Percentiles rank a stretch among this genome's conserved stretches.
Evolutionary conservation across 2,113 vertebrate genomes (phyloP).

Genomic region (Ovis canadensis): DNA sequence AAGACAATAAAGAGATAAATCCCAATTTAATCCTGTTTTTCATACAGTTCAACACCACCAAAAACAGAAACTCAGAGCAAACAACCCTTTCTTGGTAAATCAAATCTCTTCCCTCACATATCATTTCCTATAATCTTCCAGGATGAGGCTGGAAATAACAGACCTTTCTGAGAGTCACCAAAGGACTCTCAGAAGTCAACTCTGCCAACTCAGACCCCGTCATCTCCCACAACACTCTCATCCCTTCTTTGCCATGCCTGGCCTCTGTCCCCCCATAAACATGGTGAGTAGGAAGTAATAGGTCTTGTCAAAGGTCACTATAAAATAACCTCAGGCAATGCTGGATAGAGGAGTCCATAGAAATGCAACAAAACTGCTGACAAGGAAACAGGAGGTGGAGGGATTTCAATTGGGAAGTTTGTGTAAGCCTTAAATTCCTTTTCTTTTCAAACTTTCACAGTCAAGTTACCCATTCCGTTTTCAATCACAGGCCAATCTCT

Average conservation of each 20-base stretch:
- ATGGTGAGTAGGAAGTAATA: constrained; percentile 71
- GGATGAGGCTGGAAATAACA: background rate
- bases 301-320: constrained; percentile 76
- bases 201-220: constrained; percentile 28
- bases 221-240: constrained; percentile 23
- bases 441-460: constrained; percentile 53
- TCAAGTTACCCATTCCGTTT: background rate
- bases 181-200: background rate
- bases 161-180: background rate
- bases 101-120: background rate
- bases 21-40: background rate
- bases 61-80: background rate
- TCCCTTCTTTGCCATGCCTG: constrained; percentile 29
- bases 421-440: constrained; percentile 69
- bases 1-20: background rate
- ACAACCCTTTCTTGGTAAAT: background rate
- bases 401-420: constrained; percentile 71
- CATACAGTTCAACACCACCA: background rate
- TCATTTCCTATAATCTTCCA: constrained; percentile 33
- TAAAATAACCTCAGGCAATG: constrained; percentile 71
- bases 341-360: constrained; percentile 72
- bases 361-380: constrained; percentile 70
- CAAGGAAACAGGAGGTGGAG: constrained; percentile 65
- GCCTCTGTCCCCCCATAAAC: constrained; percentile 68
- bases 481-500: background rate